Conservation (phyloP, 2,113 vertebrate genomes). For the Oncorhynchus nerka region DNA sequence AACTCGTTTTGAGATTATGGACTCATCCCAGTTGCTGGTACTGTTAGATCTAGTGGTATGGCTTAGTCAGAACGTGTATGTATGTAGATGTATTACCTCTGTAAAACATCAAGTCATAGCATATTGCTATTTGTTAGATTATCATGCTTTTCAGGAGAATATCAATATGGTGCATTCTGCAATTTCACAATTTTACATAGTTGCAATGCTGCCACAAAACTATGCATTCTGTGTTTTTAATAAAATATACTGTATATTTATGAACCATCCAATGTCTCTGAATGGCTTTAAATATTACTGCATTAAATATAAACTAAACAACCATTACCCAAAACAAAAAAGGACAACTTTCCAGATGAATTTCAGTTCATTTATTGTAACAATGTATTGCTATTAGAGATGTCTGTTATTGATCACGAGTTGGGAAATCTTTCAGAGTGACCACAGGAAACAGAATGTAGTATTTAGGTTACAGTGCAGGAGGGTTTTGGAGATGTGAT, state of each 20-base stretch:
- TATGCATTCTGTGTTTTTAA: no score
- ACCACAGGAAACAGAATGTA: neutral
- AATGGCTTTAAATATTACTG: neutral
- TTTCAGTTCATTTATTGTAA: neutral
- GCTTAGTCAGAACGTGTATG: no score
- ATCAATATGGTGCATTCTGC: no score
- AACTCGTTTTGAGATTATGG: no score
- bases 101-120: neutral
- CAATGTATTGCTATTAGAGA: conserved; percentile 2
- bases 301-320: neutral
- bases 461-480: conserved; percentile 16
- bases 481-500: conserved; percentile 52
- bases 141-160: neutral
- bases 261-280: neutral
- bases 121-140: neutral
- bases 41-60: no score
- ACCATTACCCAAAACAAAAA: neutral
- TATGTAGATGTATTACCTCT: neutral
- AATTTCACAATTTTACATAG: no score
- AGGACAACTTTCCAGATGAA: neutral
- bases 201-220: no score
- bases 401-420: neutral
- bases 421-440: neutral
- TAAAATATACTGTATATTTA: neutral
- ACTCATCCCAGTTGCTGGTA: no score